phyloP scores from a whole-genome alignment of 1,140 invertebrate species.

The Pomacea maculata region DNA sequence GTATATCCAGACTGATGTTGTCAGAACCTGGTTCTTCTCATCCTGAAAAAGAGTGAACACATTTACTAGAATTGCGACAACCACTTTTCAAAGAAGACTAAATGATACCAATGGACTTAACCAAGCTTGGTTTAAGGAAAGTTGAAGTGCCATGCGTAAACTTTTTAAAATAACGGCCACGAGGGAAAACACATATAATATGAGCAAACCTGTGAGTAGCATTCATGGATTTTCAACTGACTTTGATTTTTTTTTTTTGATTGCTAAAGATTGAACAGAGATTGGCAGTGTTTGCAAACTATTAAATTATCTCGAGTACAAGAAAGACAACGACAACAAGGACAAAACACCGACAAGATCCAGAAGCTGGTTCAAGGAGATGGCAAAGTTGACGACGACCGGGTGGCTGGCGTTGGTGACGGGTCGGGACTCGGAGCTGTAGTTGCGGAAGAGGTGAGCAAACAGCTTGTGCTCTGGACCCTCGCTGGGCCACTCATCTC shows the following conservation, averaged over 20 bases:
- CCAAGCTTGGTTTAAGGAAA: too few species aligned
- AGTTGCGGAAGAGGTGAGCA: conserved; percentile 39
- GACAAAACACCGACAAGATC: conserved; percentile 49
- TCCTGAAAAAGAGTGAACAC: conserved; percentile 58
- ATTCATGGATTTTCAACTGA: too few species aligned
- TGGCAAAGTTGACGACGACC: conserved; percentile 48
- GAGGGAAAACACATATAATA: too few species aligned
- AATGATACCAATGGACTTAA: too few species aligned
- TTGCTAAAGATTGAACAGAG: too few species aligned
- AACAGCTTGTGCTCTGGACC: conserved; percentile 46
- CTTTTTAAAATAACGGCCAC: too few species aligned
- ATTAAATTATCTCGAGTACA: too few species aligned
- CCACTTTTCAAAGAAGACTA: background rate
- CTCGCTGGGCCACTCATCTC: background rate
- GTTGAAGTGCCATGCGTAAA: too few species aligned
- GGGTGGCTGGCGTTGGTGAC: conserved; percentile 45
- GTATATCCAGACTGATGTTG: conserved; percentile 92
- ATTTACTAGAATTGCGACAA: background rate
- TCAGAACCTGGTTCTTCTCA: conserved; percentile 78
- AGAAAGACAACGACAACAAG: too few species aligned
- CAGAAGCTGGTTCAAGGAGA: conserved; percentile 58
- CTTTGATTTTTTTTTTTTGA: too few species aligned
- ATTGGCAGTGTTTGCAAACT: too few species aligned
- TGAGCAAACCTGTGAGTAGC: too few species aligned
- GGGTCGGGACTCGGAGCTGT: conserved; percentile 48